A percentile compares a stretch with the other conserved stretches of the same genome.
These are phyloP conservation scores for Drosophila austrosaltans DNA, from an alignment of 2,888 invertebrate species.

Conservation along the genomic window DNA sequence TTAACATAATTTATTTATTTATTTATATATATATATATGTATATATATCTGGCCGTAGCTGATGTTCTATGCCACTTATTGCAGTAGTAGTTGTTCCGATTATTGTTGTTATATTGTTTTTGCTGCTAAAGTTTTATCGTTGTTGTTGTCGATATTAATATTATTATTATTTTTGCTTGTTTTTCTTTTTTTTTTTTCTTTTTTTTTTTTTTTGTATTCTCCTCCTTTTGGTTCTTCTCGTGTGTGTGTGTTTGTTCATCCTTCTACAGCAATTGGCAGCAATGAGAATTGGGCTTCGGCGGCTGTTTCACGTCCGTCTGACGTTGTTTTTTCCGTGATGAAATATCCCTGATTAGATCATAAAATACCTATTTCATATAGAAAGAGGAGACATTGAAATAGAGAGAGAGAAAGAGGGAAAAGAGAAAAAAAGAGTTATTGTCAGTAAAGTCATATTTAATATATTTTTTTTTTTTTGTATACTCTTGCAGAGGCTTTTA, in stretches of 20 bases:
- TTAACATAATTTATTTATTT: slow-evolving; percentile 38
- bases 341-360: slow-evolving; percentile 84
- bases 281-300: slow-evolving; percentile 83
- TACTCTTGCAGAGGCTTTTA: no score
- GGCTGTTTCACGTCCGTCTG: slow-evolving; percentile 83
- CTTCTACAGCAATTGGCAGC: slow-evolving; percentile 84
- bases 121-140: slow-evolving; percentile 29
- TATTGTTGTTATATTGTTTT: slow-evolving; percentile 17
- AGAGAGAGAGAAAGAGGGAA: slow-evolving; percentile 13
- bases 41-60: slow-evolving; percentile 47
- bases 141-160: slow-evolving; percentile 15
- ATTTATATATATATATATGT: slow-evolving; percentile 40
- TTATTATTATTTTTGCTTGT: slow-evolving; percentile 7
- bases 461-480: no score
- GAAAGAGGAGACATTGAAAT: background rate
- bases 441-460: no score
- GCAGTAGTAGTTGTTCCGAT: slow-evolving; percentile 26
- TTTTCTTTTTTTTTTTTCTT: background rate
- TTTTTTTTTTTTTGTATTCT: background rate
- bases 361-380: slow-evolving; percentile 82
- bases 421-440: background rate
- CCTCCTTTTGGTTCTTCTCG: slow-evolving; percentile 21
- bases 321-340: slow-evolving; percentile 84
- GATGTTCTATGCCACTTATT: slow-evolving; percentile 36
- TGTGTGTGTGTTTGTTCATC: slow-evolving; percentile 23